Conservation (phyloP, 2,113 vertebrate species). For the rat (Rattus norvegicus) region DNA sequence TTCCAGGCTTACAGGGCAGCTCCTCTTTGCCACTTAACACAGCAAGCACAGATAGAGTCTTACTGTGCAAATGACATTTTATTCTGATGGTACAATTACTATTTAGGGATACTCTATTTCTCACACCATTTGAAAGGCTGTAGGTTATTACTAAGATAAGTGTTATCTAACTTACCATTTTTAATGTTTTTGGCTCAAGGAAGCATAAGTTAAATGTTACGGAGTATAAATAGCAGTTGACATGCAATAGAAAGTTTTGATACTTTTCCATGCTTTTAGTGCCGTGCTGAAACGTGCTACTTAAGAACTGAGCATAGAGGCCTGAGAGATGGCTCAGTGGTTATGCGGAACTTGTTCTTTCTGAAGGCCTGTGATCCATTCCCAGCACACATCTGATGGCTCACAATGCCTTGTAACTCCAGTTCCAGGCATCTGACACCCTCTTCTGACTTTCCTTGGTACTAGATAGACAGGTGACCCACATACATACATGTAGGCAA, state of each 20-base stretch:
- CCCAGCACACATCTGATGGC: background rate
- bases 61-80: constrained; percentile 47
- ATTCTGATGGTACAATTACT: constrained; percentile 56
- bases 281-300: background rate
- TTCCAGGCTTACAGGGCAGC: constrained; percentile 1
- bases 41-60: constrained; percentile 45
- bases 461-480: background rate
- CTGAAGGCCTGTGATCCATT: background rate
- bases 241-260: constrained; percentile 12
- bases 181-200: background rate
- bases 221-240: background rate
- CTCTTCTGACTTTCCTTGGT: background rate
- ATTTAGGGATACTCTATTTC: constrained; percentile 53
- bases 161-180: background rate
- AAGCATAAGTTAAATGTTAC: constrained; percentile 32
- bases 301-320: background rate
- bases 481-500: background rate
- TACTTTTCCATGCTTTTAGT: background rate
- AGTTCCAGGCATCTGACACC: background rate
- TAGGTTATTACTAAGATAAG: constrained; percentile 46
- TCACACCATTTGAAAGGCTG: constrained; percentile 47
- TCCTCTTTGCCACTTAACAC: constrained; percentile 19
- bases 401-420: background rate
- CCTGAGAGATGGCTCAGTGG: background rate
- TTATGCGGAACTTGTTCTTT: background rate